Evolutionary conservation across 2,113 vertebrate genomes (phyloP).

Genomic region (Nettapus auritus): DNA sequence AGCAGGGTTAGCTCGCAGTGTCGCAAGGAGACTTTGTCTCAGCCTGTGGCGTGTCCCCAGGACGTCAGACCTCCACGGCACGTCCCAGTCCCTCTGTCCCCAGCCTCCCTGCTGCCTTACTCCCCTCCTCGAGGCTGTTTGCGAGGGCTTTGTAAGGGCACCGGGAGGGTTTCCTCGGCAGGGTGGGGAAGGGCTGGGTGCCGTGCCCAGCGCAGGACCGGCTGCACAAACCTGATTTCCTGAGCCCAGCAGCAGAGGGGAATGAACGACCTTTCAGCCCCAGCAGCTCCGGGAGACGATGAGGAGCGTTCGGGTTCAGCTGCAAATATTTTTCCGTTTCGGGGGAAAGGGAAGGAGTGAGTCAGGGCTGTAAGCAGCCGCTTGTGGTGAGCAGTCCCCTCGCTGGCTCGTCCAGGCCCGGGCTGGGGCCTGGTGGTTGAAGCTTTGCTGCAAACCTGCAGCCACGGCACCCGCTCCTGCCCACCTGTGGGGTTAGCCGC

Average conservation of each 20-base stretch:
- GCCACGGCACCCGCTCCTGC: background rate
- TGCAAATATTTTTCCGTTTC: background rate
- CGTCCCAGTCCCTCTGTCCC: background rate
- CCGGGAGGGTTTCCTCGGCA: accelerated
- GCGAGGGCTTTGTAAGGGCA: background rate
- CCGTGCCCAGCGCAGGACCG: background rate
- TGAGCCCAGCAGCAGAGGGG: background rate
- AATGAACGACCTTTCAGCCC: background rate
- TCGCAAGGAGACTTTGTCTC: background rate
- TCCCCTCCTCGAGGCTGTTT: background rate
- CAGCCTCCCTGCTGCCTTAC: too few species aligned
- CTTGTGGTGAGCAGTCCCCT: background rate
- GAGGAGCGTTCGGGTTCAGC: background rate
- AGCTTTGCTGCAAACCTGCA: background rate
- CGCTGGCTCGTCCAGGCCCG: background rate
- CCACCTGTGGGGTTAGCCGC: background rate
- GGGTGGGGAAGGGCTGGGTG: background rate
- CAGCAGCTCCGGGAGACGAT: accelerated
- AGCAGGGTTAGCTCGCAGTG: background rate
- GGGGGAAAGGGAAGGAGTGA: constrained; percentile 23
- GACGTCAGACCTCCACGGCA: background rate
- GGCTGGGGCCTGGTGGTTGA: background rate
- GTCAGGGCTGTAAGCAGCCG: constrained; percentile 15
- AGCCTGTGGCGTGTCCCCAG: background rate
- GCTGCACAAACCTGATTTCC: background rate